Base-by-base conservation (phyloP, 1,140 invertebrate species). In the Zelostemma sp. region DNA sequence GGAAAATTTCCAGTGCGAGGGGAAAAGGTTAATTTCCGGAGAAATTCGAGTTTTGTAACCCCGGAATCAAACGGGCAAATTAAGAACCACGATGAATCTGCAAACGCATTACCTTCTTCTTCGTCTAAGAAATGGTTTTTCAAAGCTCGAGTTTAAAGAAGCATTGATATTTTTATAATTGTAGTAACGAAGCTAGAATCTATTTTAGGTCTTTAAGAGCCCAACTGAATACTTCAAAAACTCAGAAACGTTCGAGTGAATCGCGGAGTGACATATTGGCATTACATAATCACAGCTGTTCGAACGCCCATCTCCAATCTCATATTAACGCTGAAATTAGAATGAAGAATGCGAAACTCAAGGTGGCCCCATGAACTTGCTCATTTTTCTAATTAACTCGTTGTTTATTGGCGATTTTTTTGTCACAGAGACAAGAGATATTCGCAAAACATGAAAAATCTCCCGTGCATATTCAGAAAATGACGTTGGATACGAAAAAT, bases 301-400 rank as follows among this genome's bases (percentile, higher is more conserved):
- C 76, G 0, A 61, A 76, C 14, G 62, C 76, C 9, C 81, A 83
- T 47, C 48, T 82, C 6, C 77, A 81, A 14, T 82, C 81, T 12
- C 81, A 83, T 8, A 74, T 82, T n/a, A 83, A 83, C 53, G 77
- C 80, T 6, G 80, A 80, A 55, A 35, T 80, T 0, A 2, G 35
- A 40, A 12, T 40, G 3, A 40, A 6, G 11, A 12, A 3, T 12
- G 11, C 14, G 3, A 40, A 40, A 15, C 2, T 12, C 11, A 40
- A 40, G 14, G 35, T 40, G 35, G 11, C 11, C n/a, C 11, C 14
- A 11, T 31, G 6, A 12, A 16, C 14, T 6, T 9, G 6, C 1
- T 18, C 8, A 12, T 3, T 43, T 1, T 43, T 1, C 1, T 3
- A 3, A 28, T 28, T 8, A 28, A 28, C 3, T 3, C 8, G 8